A percentile compares a stretch with the other conserved stretches of the same genome.
Conservation (phyloP, 1,140 invertebrate genomes). For the Leptinotarsa undecemlineata region DNA sequence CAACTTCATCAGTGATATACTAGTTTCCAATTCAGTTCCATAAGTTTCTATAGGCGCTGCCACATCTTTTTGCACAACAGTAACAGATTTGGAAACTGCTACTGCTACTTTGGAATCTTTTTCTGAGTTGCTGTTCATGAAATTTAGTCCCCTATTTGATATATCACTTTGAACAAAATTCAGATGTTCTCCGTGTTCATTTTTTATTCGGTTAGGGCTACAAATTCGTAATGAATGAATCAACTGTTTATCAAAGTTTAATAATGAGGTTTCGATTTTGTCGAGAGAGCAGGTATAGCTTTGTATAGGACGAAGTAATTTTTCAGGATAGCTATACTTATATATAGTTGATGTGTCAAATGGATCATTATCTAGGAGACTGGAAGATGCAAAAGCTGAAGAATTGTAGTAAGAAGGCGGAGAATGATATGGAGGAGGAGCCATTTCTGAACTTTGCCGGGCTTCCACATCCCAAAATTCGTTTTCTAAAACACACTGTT, state of each 20-base stretch:
- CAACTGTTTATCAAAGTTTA: neutral
- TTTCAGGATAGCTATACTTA: conserved; percentile 23
- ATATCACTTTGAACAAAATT: conserved; percentile 41
- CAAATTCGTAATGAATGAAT: neutral
- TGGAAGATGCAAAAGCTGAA: conserved; percentile 24
- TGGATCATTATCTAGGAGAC: conserved; percentile 56
- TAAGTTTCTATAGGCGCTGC: conserved; percentile 28
- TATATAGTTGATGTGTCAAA: conserved; percentile 63
- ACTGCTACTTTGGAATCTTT: conserved; percentile 24
- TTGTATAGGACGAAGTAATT: neutral
- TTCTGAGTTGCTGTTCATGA: conserved; percentile 22
- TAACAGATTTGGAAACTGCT: conserved; percentile 36
- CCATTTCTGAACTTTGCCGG: conserved; percentile 43
- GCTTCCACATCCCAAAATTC: conserved; percentile 30
- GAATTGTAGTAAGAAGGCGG: conserved; percentile 59
- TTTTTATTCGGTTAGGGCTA: conserved; percentile 6
- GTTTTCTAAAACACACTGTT: conserved; percentile 5
- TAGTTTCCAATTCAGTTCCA: conserved; percentile 28
- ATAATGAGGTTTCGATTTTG: neutral
- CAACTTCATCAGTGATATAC: conserved; percentile 36
- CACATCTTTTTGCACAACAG: conserved; percentile 36
- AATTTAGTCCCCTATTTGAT: conserved; percentile 39
- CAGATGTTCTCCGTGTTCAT: neutral
- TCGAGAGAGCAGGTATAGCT: neutral
- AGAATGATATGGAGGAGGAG: conserved; percentile 59